A percentile compares a stretch with the other conserved stretches of the same genome.
These are phyloP conservation scores for Cybosia mesomella DNA, from an alignment of 2,888 invertebrate species.

Conservation along the genomic window DNA sequence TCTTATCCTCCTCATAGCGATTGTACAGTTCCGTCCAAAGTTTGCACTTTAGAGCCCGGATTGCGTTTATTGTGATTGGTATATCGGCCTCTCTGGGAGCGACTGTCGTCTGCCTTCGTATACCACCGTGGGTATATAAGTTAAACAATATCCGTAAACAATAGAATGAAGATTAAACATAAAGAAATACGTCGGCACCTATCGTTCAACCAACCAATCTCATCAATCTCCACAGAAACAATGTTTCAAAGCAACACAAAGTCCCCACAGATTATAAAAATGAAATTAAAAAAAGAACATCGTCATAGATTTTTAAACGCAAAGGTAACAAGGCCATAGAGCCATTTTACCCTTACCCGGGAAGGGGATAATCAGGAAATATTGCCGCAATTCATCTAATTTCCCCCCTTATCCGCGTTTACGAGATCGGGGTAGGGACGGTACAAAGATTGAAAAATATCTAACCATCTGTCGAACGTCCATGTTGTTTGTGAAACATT, in stretches of 20 bases:
- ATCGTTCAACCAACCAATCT: neutral
- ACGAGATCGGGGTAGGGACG: constrained; percentile 44
- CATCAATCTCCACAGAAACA: constrained; percentile 8
- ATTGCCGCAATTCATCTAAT: constrained; percentile 60
- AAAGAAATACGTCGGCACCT: no score
- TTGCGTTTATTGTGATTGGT: no score
- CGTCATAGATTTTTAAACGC: constrained; percentile 33
- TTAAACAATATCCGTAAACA: no score
- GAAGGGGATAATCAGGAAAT: constrained; percentile 58
- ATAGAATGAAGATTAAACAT: no score
- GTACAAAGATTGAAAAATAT: constrained; percentile 52
- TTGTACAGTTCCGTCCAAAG: no score
- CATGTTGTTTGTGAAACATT: constrained; percentile 37
- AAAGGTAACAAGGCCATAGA: constrained; percentile 35
- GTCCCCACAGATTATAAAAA: constrained; percentile 26
- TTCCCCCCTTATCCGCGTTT: constrained; percentile 42
- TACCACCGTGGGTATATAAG: no score
- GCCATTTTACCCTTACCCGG: constrained; percentile 33
- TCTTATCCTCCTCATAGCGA: no score
- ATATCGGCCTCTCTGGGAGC: no score
- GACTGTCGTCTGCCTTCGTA: no score
- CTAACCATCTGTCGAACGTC: constrained; percentile 43
- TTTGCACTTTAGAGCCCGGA: no score
- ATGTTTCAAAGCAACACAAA: constrained; percentile 10
- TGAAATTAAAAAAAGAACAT: constrained; percentile 25